Percentiles rank a stretch among this genome's conserved stretches.
Evolutionary conservation across 1,140 invertebrate species (phyloP).

Genomic region (Chionoecetes opilio): DNA sequence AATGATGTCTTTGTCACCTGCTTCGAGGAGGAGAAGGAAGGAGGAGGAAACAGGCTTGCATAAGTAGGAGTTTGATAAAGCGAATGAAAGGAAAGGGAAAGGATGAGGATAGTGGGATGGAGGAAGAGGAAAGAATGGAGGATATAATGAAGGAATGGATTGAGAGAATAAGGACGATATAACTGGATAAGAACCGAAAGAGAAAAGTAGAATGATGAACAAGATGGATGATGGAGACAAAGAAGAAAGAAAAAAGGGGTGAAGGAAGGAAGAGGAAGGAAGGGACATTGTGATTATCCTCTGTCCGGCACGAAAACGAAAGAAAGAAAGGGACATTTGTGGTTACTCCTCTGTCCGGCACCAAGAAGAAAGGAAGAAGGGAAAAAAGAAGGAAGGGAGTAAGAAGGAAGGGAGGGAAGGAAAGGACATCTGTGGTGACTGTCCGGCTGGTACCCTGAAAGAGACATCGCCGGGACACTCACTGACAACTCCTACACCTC

Average conservation of each 20-base stretch:
- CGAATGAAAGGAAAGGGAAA: no score
- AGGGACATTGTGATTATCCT: not conserved
- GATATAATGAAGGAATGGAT: no score
- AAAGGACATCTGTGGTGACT: not conserved
- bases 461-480: constrained; percentile 59
- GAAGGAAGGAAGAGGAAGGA: no score
- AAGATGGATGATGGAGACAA: no score
- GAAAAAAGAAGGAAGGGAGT: not conserved
- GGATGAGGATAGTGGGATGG: no score
- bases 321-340: no score
- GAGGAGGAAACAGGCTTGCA: no score
- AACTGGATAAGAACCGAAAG: not conserved
- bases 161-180: not conserved
- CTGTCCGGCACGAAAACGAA: not conserved
- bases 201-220: not conserved
- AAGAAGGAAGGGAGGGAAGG: not conserved
- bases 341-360: not conserved
- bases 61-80: no score
- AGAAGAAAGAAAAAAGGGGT: no score
- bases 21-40: no score
- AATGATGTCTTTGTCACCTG: no score
- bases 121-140: no score
- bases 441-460: not conserved
- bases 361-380: not conserved
- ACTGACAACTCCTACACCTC: constrained; percentile 74